Evolutionary conservation across 1,140 invertebrate species (phyloP).

Genomic region (Drosophila pseudoobscura): DNA sequence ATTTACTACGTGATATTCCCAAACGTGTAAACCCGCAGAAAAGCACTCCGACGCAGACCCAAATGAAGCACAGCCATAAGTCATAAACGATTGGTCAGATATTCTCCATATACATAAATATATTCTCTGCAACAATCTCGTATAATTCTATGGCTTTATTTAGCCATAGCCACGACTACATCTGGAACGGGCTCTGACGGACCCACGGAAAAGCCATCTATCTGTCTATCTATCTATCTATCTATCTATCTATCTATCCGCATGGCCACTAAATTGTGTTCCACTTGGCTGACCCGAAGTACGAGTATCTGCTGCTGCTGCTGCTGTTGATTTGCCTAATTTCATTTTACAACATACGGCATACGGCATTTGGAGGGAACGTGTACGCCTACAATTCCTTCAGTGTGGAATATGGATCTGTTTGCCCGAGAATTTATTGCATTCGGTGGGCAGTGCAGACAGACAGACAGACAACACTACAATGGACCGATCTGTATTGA

Average conservation of each 20-base stretch:
- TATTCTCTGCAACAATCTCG: slow-evolving; percentile 37
- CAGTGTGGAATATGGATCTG: slow-evolving; percentile 30
- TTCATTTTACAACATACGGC: slow-evolving; percentile 53
- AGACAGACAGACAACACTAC: slow-evolving; percentile 43
- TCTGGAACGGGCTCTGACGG: slow-evolving; percentile 5
- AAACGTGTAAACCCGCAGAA: background rate
- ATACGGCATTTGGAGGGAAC: slow-evolving; percentile 48
- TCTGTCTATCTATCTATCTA: slow-evolving; percentile 16
- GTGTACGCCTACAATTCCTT: slow-evolving; percentile 70
- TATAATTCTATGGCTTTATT: slow-evolving; percentile 48
- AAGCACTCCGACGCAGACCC: background rate
- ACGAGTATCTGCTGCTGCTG: slow-evolving; percentile 25
- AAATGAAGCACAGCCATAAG: background rate
- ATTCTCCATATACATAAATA: slow-evolving; percentile 4
- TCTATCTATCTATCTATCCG: slow-evolving; percentile 17
- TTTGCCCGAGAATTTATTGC: slow-evolving; percentile 70
- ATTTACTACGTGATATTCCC: background rate
- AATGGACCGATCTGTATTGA: slow-evolving; percentile 29
- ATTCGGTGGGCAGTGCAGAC: slow-evolving; percentile 75
- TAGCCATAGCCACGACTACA: slow-evolving; percentile 31
- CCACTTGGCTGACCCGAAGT: slow-evolving; percentile 54
- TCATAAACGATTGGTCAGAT: slow-evolving; percentile 1
- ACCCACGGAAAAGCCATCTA: slow-evolving; percentile 4
- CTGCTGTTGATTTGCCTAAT: slow-evolving; percentile 75
- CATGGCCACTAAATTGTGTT: slow-evolving; percentile 45